phyloP scores from a whole-genome alignment of 1,140 invertebrate genomes.

The Akabosia matsudoensis region DNA sequence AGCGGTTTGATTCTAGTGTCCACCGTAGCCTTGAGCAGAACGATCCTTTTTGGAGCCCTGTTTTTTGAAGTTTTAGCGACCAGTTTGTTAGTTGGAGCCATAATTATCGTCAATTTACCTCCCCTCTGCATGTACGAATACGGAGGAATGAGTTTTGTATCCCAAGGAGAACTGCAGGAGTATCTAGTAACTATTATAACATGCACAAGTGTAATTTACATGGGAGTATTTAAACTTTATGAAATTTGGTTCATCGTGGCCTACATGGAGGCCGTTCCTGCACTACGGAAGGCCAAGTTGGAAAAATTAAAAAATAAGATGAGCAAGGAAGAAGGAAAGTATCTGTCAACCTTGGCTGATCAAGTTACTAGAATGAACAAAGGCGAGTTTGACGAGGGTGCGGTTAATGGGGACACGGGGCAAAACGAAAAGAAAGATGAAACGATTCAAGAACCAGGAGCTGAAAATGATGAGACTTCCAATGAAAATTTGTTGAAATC shows the following conservation, averaged over 20 bases:
- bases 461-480: no score
- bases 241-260: not conserved
- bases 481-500: no score
- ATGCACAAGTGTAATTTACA: not conserved
- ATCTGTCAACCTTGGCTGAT: not conserved
- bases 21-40: no score
- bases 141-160: not conserved
- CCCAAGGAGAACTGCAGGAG: not conserved
- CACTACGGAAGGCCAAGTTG: not conserved
- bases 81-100: not conserved
- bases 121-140: not conserved
- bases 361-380: not conserved
- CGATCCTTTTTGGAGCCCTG: not conserved
- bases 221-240: not conserved
- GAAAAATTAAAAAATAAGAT: not conserved
- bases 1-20: no score
- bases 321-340: not conserved
- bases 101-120: not conserved
- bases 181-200: not conserved
- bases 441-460: not conserved
- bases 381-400: not conserved
- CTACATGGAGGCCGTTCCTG: not conserved
- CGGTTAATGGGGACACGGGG: not conserved
- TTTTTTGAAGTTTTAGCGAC: not conserved
- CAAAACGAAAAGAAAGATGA: no score